A percentile compares a stretch with the other conserved stretches of the same genome.
Conservation (phyloP, 2,113 vertebrate genomes). For the Suricata suricatta region DNA sequence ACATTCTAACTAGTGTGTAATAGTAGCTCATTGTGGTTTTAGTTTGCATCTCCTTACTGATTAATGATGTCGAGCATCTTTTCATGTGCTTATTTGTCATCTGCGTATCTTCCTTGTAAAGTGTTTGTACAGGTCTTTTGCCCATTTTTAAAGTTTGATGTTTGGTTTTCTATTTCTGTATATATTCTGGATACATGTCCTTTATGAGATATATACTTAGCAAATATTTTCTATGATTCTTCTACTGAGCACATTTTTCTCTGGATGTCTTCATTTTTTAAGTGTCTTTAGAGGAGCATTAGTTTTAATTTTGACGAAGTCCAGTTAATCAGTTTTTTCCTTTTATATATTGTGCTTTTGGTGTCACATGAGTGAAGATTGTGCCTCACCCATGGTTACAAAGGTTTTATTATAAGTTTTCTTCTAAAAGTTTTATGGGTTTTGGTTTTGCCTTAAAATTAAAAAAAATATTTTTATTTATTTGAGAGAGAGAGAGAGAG, state of each 20-base stretch:
- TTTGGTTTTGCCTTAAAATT: neutral
- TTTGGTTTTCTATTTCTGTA: neutral
- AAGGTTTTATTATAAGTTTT: neutral
- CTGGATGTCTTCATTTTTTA: neutral
- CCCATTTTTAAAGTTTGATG: neutral
- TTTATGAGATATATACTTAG: neutral
- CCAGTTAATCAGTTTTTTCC: neutral
- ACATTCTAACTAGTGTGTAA: neutral
- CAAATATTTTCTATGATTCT: neutral
- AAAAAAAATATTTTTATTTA: no score
- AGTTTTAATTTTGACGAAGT: neutral
- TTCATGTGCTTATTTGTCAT: neutral
- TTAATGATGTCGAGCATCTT: neutral
- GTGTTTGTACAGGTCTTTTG: neutral
- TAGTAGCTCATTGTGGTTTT: neutral
- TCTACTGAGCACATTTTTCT: neutral
- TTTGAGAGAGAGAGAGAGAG: no score
- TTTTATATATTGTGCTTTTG: neutral
- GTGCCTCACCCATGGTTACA: neutral
- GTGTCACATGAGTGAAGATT: neutral
- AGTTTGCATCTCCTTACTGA: neutral
- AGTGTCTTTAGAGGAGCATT: neutral
- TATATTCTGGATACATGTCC: neutral
- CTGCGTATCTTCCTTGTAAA: neutral
- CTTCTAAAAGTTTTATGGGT: neutral